phyloP scores from a whole-genome alignment of 2,888 invertebrate genomes.

The Euclidia mi region DNA sequence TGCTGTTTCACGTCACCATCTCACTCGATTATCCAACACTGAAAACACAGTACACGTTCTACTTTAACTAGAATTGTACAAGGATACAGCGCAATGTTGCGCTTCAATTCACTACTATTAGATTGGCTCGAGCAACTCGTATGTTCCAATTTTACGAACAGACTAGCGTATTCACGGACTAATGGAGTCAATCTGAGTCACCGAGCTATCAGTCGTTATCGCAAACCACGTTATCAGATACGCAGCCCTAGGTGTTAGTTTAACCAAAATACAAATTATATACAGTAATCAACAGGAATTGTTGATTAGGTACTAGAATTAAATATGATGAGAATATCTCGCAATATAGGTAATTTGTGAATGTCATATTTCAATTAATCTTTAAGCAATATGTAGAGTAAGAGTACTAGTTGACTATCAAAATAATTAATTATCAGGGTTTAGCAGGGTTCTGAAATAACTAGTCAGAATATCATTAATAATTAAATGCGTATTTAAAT shows the following conservation, averaged over 20 bases:
- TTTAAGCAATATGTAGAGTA: no score
- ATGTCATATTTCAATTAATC: no score
- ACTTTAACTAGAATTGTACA: slow-evolving; percentile 6
- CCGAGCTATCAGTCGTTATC: slow-evolving; percentile 79
- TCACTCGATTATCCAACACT: slow-evolving; percentile 65
- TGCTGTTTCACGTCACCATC: slow-evolving; percentile 83
- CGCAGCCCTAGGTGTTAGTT: slow-evolving; percentile 45
- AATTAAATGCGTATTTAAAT: no score
- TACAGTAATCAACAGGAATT: slow-evolving; percentile 28
- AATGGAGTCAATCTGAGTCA: slow-evolving; percentile 76
- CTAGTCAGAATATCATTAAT: no score
- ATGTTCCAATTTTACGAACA: slow-evolving; percentile 24
- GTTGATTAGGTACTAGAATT: not conserved
- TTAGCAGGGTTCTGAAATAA: no score
- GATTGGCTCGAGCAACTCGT: slow-evolving; percentile 23
- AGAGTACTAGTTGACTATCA: no score
- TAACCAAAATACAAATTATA: slow-evolving; percentile 32
- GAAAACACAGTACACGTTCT: slow-evolving; percentile 47
- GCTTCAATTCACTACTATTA: slow-evolving; percentile 26
- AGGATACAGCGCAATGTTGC: slow-evolving; percentile 17
- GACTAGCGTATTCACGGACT: slow-evolving; percentile 50
- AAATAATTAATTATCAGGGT: no score
- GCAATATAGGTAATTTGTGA: no score
- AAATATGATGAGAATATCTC: no score
- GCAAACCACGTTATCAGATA: slow-evolving; percentile 82